Evolutionary conservation across 2,797 vertebrate species (phyloP), one percentile per base, ranked within the genome.

Genomic region (Lacerta bilineata): DNA sequence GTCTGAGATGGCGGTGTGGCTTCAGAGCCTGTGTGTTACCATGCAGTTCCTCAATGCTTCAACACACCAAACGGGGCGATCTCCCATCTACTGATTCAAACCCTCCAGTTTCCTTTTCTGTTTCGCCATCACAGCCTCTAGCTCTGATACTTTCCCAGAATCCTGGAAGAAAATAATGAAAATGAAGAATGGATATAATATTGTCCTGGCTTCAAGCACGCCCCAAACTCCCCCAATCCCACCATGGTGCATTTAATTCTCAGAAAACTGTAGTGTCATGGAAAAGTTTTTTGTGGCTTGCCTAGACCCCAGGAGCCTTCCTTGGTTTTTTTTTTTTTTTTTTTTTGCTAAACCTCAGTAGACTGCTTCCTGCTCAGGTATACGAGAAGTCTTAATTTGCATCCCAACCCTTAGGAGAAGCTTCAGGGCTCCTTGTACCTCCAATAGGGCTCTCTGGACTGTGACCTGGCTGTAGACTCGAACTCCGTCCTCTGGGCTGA

Each of bases 381-480:
- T 66, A 23, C 23, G 66, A 25, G 39, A 17, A 25, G 39, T 50
- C 71, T 55, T 13, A 8, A 25, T 23, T 50, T 29, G 6, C 74
- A 69, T 1, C 25, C 36, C 66, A 72, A 39, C 33, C 23, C n/a
- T 74, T 66, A 68, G 29, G 17, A 69, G 11, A 75, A 8, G 59
- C 20, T 20, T 69, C 41, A 29, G 33, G 46, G 46, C 17, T 77
- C 4, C 43, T 90, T 39, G 87, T 96, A 98, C 98, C 98, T 98
- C 97, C 61, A 98, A 96, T 93, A 98, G 96, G 4, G 98, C 92
- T 59, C 97, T 98, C 96, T 98, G 98, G 91, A 98, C 98, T 0
- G 96, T 96, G 36, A 98, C 95, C 93, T 98, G 98, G 93, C 98
- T 98, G 97, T 98, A 98, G 72, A 98, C 98, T 89, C 98, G 97